Evolutionary conservation across 2,113 vertebrate genomes (phyloP), one percentile per base, ranked within the genome.

Genomic region (Tonatia bakeri): DNA sequence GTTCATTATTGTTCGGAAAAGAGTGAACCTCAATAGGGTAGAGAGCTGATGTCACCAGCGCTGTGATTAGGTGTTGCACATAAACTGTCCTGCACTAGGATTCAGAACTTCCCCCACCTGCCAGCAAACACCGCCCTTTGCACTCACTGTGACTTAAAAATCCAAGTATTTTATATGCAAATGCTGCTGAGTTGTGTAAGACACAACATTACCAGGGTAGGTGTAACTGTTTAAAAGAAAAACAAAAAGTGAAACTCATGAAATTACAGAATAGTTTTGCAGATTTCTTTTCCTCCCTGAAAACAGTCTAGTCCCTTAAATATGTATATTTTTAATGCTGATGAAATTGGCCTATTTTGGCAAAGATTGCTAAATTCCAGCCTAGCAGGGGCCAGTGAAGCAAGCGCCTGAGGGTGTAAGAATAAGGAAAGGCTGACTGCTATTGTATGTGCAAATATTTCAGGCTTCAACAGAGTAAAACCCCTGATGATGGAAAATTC

Each of bases 321-420:
- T 79, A 43, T 50, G 3, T 50, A 43, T 43, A 6, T 36, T 61
- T 38, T 73, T 56, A 54, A 64, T 50, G 56, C 82, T 73, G 85
- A 88, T 91, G 64, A 89, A 91, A 91, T 83, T 61, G 85, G 67
- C 16, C 82, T 87, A 88, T 89, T 96, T 96, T n/a, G 54, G 77
- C 54, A 91, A 90, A 90, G 17, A 73, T 77, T 94, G 77, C 77
- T 92, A 86, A 96, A 97, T 95, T 94, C 61, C 79, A 82, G 38
- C 67, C 77, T 90, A 43, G n/a, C 79, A 92, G 87, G 77, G 80
- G 14, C 76, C 17, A 26, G 85, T 52, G 31, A 80, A 83, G 36
- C 61, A 75, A 89, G 69, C 72, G 86, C 94, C 93, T 54, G 67
- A 94, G 93, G 93, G 72, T 36, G 5, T 59, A 67, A 65, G 52